Evolutionary conservation across 2,888 invertebrate genomes (phyloP).

Genomic region (Drosophila silvestris): DNA sequence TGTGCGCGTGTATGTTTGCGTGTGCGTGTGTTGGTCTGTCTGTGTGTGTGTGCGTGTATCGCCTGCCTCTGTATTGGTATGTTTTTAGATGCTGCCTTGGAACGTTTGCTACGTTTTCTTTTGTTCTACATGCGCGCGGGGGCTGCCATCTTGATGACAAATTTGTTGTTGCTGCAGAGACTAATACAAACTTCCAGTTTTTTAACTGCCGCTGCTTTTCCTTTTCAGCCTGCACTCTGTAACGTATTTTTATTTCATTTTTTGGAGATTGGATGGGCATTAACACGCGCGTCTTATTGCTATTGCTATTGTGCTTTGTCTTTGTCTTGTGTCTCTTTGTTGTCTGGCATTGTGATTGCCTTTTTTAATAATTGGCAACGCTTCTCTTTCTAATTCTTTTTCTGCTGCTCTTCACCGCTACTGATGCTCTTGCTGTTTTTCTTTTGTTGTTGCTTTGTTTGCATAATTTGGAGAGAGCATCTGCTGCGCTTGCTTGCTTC

Average conservation of each 20-base stretch:
- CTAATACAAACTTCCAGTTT: slow-evolving; percentile 61
- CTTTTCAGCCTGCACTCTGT: slow-evolving; percentile 45
- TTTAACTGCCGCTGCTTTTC: slow-evolving; percentile 44
- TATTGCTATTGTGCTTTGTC: slow-evolving; percentile 18
- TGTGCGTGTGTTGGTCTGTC: slow-evolving; percentile 9
- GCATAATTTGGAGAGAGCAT: slow-evolving; percentile 44
- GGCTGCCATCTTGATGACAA: slow-evolving; percentile 68
- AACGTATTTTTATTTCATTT: slow-evolving; percentile 22
- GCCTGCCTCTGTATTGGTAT: slow-evolving; percentile 48
- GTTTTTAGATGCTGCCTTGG: slow-evolving; percentile 49
- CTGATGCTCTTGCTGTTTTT: slow-evolving; percentile 12
- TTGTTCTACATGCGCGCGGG: slow-evolving; percentile 63
- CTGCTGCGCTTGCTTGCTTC: slow-evolving; percentile 1
- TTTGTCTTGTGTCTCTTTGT: slow-evolving; percentile 49
- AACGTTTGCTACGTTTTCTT: slow-evolving; percentile 50
- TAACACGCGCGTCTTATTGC: slow-evolving; percentile 16
- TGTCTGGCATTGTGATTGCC: slow-evolving; percentile 45
- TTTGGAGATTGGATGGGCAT: slow-evolving; percentile 68
- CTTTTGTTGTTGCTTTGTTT: slow-evolving; percentile 36
- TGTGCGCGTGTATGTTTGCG: slow-evolving; percentile 66
- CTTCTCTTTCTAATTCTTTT: slow-evolving; percentile 16
- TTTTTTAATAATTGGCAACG: slow-evolving; percentile 54
- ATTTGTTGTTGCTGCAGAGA: slow-evolving; percentile 46
- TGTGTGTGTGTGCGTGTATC: slow-evolving; percentile 17
- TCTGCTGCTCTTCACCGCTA: slow-evolving; percentile 12